Evolutionary conservation across 2,113 vertebrate genomes (phyloP).

Genomic region (Aegithalos caudatus): DNA sequence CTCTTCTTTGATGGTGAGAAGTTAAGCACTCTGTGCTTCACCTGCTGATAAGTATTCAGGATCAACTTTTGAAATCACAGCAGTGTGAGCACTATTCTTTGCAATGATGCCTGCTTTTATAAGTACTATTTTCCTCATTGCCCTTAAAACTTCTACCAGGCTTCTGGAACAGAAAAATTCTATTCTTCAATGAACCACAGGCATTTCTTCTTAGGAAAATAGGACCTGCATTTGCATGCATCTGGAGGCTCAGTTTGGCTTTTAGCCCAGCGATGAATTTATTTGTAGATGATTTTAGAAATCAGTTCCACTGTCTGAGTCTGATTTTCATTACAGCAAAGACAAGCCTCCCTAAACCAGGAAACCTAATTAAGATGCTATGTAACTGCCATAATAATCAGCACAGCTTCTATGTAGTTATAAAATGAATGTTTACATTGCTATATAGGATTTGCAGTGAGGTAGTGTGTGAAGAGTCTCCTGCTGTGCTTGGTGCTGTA

Average conservation of each 20-base stretch:
- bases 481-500: background rate
- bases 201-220: background rate
- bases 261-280: background rate
- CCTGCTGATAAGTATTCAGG: background rate
- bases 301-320: background rate
- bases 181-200: background rate
- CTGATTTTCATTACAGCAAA: background rate
- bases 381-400: background rate
- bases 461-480: background rate
- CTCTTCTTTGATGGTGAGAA: background rate
- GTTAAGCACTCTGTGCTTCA: background rate
- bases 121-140: background rate
- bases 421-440: background rate
- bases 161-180: background rate
- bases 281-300: conserved; percentile 22
- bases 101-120: background rate
- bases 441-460: background rate
- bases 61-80: background rate
- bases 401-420: background rate
- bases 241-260: background rate
- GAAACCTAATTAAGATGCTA: background rate
- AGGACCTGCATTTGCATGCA: background rate
- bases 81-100: background rate
- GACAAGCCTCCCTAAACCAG: background rate
- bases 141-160: background rate